Evolutionary conservation across 2,888 invertebrate genomes (phyloP), one percentile per base, ranked within the genome.

Genomic region (Tenthredo scrophulariae): DNA sequence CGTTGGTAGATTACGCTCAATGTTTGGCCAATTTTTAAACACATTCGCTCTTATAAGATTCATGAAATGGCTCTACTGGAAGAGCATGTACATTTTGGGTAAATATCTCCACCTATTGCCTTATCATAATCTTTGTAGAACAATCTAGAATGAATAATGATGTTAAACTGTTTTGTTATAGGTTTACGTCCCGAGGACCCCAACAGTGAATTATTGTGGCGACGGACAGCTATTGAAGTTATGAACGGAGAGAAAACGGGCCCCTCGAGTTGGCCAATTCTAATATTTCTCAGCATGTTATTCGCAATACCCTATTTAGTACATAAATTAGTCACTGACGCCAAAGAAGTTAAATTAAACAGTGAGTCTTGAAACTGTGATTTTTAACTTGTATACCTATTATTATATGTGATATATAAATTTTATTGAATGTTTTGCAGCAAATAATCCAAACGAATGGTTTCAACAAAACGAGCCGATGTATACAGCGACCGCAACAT

Each of bases 231-330:
- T 33, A 88, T 70, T 90, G 94, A 87, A 93, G 94, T 62, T 87
- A 93, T 93, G 86, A 91, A 79, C 91, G 89, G 89, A 86, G 87
- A 92, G 72, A 87, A 93, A 67, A 92, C 92, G 84, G 90, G 94
- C 13, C 94, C 95, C 0, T 96, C 97, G 3, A 95, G 95, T 80
- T 99, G 98, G 99, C 98, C 99, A 0, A 96, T 98, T 15, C 92
- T 99, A 3, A 95, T 98, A 89, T 99, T 99, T 94, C 95, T 99
- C 90, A 97, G 97, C 3, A 96, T 98, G 84, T 96, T 99, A 75
- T 95, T 98, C 83, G 97, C 98, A 0, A 98, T 98, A 13, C 99
- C 99, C 0, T 99, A 98, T 94, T 94, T 99, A 84, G 90, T 93
- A 75, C 91, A 92, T 83, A 92, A 91, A 88, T 88, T 93, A 84